Evolutionary conservation across 2,797 vertebrate genomes (phyloP), one percentile per base, ranked within the genome.

Genomic region (Gouania willdenowi): DNA sequence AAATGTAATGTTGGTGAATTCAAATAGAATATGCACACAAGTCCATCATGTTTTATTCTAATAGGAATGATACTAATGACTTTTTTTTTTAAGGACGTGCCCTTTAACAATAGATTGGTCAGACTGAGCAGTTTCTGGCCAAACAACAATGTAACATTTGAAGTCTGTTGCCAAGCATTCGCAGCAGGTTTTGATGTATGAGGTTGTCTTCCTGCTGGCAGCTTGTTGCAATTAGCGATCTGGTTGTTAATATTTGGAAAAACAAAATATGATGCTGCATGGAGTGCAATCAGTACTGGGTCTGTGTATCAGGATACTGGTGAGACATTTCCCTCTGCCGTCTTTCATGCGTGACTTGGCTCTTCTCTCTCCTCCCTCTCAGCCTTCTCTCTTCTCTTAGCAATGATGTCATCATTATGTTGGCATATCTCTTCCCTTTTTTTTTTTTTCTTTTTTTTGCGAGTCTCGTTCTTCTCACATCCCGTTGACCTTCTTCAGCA

Each of bases 181-280:
- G 24, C 77, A 78, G 73, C 75, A 68, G 67, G 74, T 77, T 87
- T 74, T 78, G 82, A 83, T 88, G 83, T 79, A 75, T 66, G 59
- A 73, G 79, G 74, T 81, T 75, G 77, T 87, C 62, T 82, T 79
- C 65, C 62, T 75, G 45, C 64, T 68, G 59, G 73, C 75, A 80
- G 75, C 82, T 84, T 86, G 81, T 85, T 82, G 77, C 81, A 82
- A 85, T 88, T 87, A 85, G 67, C 39, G 42, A 77, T 77, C 38
- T 67, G 57, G 51, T 75, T 63, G 53, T 5, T 63, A 66, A 56
- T 36, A 58, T 74, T 32, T 61, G 40, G 51, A n/a, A n/a, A n/a
- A n/a, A n/a, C n/a, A n/a, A n/a, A n/a, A n/a, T n/a, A n/a, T n/a
- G n/a, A n/a, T n/a, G n/a, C n/a, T n/a, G n/a, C n/a, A n/a, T n/a